phyloP scores from a whole-genome alignment of 2,113 vertebrate genomes.

The Felis catus region DNA sequence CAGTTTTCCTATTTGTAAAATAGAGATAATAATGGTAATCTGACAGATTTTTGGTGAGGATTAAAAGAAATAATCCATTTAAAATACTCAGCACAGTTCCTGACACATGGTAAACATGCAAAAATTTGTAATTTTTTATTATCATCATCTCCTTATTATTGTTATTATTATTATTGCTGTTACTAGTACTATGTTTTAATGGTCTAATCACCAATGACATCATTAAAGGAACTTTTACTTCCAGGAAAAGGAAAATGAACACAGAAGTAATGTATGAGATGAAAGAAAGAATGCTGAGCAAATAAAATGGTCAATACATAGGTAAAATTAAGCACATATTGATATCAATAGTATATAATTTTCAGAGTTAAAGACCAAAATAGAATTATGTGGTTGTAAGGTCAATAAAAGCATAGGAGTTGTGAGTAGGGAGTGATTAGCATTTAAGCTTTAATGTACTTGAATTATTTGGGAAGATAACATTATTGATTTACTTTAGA shows the following conservation, averaged over 20 bases:
- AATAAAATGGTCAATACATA: not conserved
- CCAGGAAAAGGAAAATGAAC: not conserved
- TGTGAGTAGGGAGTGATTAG: not conserved
- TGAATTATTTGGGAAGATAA: constrained; percentile 6
- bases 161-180: not conserved
- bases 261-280: not conserved
- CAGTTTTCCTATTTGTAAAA: constrained; percentile 1
- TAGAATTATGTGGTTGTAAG: not conserved
- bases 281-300: constrained; percentile 6
- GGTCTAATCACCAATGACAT: constrained; percentile 4
- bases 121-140: constrained; percentile 1
- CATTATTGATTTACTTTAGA: constrained; percentile 43
- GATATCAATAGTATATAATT: not conserved
- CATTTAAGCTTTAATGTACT: constrained; percentile 27
- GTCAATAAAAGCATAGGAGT: not conserved
- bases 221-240: constrained; percentile 1
- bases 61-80: constrained; percentile 16
- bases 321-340: constrained; percentile 7
- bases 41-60: not conserved
- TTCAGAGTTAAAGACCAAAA: not conserved
- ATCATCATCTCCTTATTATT: not conserved
- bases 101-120: not conserved
- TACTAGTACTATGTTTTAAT: not conserved
- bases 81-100: not conserved
- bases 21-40: not conserved